Evolutionary conservation across 2,113 vertebrate species (phyloP).

Genomic region (Myiozetetes cayanensis): DNA sequence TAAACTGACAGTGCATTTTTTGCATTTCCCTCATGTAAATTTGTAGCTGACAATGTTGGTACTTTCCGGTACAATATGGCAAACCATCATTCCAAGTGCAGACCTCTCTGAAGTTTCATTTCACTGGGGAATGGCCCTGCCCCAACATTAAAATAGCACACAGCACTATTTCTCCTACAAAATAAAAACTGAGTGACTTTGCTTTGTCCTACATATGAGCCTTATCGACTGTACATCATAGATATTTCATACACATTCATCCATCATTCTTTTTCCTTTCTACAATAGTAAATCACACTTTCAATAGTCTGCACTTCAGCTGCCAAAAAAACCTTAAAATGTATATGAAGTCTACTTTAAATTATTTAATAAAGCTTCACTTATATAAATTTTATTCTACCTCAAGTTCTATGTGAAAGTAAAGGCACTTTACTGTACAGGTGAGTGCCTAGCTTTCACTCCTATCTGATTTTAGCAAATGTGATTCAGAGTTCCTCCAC

Average conservation of each 20-base stretch:
- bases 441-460: background rate
- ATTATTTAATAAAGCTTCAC: background rate
- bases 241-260: background rate
- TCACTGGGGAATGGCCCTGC: background rate
- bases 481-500: background rate
- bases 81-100: rapidly evolving
- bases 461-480: background rate
- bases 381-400: background rate
- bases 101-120: background rate
- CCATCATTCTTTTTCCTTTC: background rate
- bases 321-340: background rate
- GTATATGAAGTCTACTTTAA: background rate
- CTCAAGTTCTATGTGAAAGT: background rate
- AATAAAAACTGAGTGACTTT: background rate
- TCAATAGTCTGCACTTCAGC: background rate
- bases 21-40: background rate
- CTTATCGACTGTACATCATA: background rate
- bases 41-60: background rate
- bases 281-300: background rate
- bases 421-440: background rate
- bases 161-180: background rate
- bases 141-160: background rate
- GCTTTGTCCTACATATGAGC: background rate
- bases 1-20: background rate
- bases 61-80: background rate